phyloP scores from a whole-genome alignment of 2,113 vertebrate species.

The Xenopus tropicalis region DNA sequence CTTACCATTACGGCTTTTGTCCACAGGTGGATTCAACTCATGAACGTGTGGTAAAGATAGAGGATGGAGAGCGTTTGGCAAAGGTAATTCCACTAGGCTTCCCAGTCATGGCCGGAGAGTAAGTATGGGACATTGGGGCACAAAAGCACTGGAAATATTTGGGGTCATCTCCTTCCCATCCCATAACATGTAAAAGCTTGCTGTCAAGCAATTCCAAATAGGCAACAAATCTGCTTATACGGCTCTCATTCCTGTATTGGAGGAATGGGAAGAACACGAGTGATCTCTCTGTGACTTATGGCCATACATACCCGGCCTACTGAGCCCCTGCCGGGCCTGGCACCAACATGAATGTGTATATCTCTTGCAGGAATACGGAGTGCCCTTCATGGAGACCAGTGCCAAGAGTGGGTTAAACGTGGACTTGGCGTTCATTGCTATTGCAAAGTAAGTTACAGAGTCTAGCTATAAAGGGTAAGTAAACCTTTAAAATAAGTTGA shows the following conservation, averaged over 20 bases:
- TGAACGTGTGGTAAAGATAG: conserved; percentile 82
- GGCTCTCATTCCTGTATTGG: too few relatives aligned
- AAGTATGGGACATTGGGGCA: not conserved
- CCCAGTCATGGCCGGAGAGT: not conserved
- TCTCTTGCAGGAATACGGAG: conserved; percentile 77
- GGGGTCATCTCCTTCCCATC: too few relatives aligned
- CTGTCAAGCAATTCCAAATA: too few relatives aligned
- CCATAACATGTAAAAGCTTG: too few relatives aligned
- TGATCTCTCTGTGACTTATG: too few relatives aligned
- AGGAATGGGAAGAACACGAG: too few relatives aligned
- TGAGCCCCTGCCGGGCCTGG: too few relatives aligned
- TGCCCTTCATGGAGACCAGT: conserved; percentile 94
- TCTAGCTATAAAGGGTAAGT: fast-evolving
- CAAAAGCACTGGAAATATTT: not conserved
- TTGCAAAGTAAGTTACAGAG: conserved; percentile 78
- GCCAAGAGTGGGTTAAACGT: conserved; percentile 87
- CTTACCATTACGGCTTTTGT: not conserved
- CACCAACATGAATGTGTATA: not conserved
- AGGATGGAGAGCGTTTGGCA: conserved; percentile 87
- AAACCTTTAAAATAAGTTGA: too few relatives aligned
- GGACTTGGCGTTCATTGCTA: conserved; percentile 86
- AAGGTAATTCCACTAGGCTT: conserved; percentile 65
- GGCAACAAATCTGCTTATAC: too few relatives aligned
- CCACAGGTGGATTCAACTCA: conserved; percentile 84
- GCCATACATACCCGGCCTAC: too few relatives aligned